Base-by-base conservation (phyloP, 92 coral and sea anemone species). In the Nematostella vectensis region DNA sequence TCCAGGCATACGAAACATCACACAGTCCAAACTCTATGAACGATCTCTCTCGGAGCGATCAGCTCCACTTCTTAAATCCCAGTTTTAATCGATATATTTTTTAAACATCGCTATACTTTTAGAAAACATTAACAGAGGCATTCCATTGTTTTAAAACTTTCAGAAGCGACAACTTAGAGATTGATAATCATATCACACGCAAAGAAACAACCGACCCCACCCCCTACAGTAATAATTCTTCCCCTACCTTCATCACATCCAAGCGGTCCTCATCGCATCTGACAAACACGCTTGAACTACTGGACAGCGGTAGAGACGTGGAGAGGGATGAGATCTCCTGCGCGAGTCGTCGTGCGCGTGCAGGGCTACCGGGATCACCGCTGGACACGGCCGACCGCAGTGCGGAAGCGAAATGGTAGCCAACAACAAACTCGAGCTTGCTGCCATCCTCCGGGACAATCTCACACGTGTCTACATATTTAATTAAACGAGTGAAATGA, bases 271-370 rank as follows among this genome's bases (percentile, higher is more conserved):
- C 88, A 54, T 93, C 99, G 55, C 99, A 93, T 22, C 99, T 80
- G 2, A 93, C 96, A 55, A 87, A 93, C 71, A 93, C 99, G 31
- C 99, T 93, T 25, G 96, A 87, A 59, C 99, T 93, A 72, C 68
- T 69, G 37, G 96, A 87, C 24, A 93, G 94, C 39, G 99, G 99
- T 58, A 93, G 72, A 10, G 99, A 93, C 42, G 99, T 87, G 6
- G 99, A 88, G 3, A 93, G 85, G 16, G 99, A 93, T 31, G 99
- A 83, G 60, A 93, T 89, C 59, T 93, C 99, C 65, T 93, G 99
- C 9, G 99, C 99, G 56, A 93, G 62, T 21, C 99, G 74, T 51
- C 99, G 68, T 22, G 99, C 99, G 22, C 99, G 80, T 25, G 88
- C 96, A 28, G 89, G 85, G 42, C 87, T 81, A 4, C 96, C 83